These are phyloP conservation scores for Megaleporinus macrocephalus DNA, from an alignment of 2,113 vertebrate species.

Conservation along the genomic window DNA sequence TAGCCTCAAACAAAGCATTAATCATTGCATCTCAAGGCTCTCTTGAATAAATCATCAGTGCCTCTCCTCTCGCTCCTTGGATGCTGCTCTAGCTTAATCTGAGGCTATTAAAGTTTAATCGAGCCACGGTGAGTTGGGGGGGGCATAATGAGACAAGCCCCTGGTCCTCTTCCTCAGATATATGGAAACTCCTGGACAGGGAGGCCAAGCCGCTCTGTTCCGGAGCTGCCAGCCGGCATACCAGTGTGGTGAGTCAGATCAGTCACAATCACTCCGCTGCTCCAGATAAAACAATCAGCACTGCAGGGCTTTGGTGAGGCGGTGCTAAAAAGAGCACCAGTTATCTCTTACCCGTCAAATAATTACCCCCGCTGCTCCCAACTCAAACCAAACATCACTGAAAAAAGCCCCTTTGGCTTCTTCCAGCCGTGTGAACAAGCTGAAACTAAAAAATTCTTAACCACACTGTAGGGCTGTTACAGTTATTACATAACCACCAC, in stretches of 20 bases:
- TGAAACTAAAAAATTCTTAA: neutral
- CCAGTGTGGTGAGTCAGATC: constrained; percentile 35
- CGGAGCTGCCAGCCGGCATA: neutral
- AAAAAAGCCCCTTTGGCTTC: neutral
- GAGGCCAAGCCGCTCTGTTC: neutral
- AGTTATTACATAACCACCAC: too few species aligned
- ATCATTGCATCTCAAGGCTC: constrained; percentile 16
- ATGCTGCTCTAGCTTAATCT: constrained; percentile 33
- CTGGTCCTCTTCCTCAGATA: neutral
- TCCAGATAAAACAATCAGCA: constrained; percentile 29
- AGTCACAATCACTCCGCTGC: neutral
- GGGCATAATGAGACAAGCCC: constrained; percentile 31
- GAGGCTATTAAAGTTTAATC: constrained; percentile 56
- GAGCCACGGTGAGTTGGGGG: constrained; percentile 21
- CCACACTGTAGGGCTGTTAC: too few species aligned
- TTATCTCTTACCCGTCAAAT: constrained; percentile 41
- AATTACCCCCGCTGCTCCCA: constrained; percentile 1
- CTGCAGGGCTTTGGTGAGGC: neutral
- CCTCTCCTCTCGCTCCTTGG: constrained; percentile 25
- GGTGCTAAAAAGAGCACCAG: neutral
- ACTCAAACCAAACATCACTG: neutral
- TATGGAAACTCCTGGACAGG: constrained; percentile 32
- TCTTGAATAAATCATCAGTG: constrained; percentile 38
- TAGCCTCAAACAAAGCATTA: constrained; percentile 17
- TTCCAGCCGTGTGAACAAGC: neutral